Evolutionary conservation across 2,113 vertebrate genomes (phyloP).

Genomic region (Dendrocopos noguchii): DNA sequence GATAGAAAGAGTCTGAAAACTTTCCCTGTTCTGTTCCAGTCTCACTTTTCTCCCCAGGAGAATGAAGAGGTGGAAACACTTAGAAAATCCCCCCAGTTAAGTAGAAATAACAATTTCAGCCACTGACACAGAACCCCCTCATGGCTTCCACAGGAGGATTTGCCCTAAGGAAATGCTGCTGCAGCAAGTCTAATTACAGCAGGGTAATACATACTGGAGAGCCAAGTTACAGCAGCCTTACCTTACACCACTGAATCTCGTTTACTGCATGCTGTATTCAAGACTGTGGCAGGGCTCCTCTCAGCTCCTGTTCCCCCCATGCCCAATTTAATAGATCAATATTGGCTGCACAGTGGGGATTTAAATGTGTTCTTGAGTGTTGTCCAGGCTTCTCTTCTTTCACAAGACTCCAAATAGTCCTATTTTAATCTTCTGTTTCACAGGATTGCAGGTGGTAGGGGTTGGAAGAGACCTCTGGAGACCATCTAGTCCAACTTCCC

Average conservation of each 20-base stretch:
- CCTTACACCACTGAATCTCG: not conserved
- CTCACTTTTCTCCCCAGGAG: not conserved
- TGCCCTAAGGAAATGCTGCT: conserved; percentile 25
- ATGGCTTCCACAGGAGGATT: not conserved
- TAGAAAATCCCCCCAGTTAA: not conserved
- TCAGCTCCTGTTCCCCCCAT: not conserved
- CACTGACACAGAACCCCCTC: not conserved
- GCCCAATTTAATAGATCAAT: not conserved
- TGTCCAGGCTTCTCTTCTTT: not conserved
- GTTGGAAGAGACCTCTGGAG: no score
- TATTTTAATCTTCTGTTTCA: not conserved
- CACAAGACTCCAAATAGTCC: not conserved
- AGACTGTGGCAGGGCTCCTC: not conserved
- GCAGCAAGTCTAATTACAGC: conserved; percentile 31
- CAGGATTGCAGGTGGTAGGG: no score
- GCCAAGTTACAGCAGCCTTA: conserved; percentile 1
- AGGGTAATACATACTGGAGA: not conserved
- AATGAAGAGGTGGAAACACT: conserved; percentile 11
- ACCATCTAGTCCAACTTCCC: no score
- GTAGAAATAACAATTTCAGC: conserved; percentile 25
- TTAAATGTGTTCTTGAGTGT: not conserved
- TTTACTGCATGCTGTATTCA: not conserved
- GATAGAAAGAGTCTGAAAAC: not conserved
- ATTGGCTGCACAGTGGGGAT: not conserved
- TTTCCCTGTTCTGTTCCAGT: not conserved